Percentiles rank a stretch among this genome's conserved stretches.
Conservation (phyloP, 2,888 invertebrate species). For the Himalopsyche kuldschensis region DNA sequence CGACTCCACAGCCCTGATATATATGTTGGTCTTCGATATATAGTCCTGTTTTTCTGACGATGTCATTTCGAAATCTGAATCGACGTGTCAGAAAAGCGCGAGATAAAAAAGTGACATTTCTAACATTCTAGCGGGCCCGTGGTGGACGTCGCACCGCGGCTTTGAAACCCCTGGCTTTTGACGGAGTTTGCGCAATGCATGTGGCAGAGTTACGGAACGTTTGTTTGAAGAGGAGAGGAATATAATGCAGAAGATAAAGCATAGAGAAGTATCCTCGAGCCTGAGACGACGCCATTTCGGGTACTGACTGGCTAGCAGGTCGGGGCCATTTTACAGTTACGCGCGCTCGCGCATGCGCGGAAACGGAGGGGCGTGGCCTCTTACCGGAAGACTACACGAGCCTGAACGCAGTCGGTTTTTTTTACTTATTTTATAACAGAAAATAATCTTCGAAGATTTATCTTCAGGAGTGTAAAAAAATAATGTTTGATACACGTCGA, state of each 20-base stretch:
- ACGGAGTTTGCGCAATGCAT: neutral
- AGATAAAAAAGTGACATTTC: no score
- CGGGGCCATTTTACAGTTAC: constrained; percentile 32
- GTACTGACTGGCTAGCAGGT: neutral
- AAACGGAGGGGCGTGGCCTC: neutral
- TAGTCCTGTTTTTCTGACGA: no score
- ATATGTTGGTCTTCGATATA: no score
- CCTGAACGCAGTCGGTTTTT: neutral
- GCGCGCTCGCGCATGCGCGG: neutral
- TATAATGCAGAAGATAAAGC: neutral
- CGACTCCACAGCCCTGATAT: no score
- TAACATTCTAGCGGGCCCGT: no score
- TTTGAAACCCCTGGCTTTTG: neutral
- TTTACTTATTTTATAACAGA: neutral
- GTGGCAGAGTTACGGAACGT: neutral
- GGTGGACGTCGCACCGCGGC: neutral
- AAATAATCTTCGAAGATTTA: no score
- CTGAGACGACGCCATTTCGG: neutral
- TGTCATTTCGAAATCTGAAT: no score
- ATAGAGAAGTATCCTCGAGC: neutral
- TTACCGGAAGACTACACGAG: neutral
- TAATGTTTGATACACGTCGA: no score
- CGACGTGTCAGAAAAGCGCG: no score
- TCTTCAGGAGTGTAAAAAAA: no score
- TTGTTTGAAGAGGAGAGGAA: neutral